These are phyloP conservation scores for Helicoverpa armigera DNA, from an alignment of 1,140 invertebrate genomes.

Conservation along the genomic window DNA sequence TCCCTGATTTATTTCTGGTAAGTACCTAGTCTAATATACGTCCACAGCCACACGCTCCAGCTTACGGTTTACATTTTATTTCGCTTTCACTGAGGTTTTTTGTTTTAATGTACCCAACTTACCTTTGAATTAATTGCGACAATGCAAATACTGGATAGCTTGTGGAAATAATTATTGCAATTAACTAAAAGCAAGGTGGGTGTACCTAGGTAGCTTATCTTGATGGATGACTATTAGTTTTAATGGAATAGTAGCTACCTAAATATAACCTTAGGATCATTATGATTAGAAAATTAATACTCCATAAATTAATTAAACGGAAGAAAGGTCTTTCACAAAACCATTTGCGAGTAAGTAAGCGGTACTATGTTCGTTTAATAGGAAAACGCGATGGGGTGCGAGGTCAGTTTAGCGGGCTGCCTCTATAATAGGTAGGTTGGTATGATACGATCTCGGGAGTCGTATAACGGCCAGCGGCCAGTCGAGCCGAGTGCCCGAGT, in stretches of 20 bases:
- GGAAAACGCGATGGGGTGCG: conserved; percentile 85
- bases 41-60: too few relatives aligned
- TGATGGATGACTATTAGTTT: background rate
- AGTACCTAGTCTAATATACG: too few relatives aligned
- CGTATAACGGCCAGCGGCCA: conserved; percentile 62
- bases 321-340: conserved; percentile 58
- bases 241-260: background rate
- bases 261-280: background rate
- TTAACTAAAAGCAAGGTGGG: background rate
- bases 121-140: too few relatives aligned
- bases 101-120: too few relatives aligned
- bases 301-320: conserved; percentile 44
- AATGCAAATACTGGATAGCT: too few relatives aligned
- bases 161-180: too few relatives aligned
- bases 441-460: conserved; percentile 79
- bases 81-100: too few relatives aligned
- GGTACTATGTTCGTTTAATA: conserved; percentile 81
- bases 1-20: too few relatives aligned
- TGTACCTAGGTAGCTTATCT: background rate
- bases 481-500: conserved; percentile 70
- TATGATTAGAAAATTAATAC: conserved; percentile 19
- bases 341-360: conserved; percentile 70
- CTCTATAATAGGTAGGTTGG: conserved; percentile 73
- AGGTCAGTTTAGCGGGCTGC: conserved; percentile 81
- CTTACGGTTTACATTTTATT: too few relatives aligned